Base-by-base conservation (phyloP, 2,797 vertebrate genomes). In the Anabas testudineus region DNA sequence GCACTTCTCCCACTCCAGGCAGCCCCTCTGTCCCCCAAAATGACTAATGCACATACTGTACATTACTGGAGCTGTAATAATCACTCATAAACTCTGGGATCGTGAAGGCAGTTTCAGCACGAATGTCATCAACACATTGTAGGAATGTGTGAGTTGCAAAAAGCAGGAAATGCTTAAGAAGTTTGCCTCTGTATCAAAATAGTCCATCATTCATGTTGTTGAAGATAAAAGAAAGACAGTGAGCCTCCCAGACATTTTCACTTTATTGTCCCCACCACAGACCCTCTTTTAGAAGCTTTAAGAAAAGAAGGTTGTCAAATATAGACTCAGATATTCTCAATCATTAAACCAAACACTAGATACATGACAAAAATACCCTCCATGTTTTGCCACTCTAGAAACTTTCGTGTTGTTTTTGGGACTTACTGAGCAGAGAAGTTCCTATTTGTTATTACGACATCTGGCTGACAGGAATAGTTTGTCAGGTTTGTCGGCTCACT, bases 111-210 rank as follows among this genome's bases (percentile, higher is more conserved):
- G 15, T 34, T 65, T 55, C n/a, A 49, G 34, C 64, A 68, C 57
- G 48, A 10, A 52, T 67, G 70, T 79, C 65, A 55, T 52, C 71
- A 76, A 68, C 37, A 65, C 52, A 60, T 28, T 78, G 75, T 30
- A 28, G 28, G 28, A 30, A 30, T 28, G 51, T 53, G 43, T 42
- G 52, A 70, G 53, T 49, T 59, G 37, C 26, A 64, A 55, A 74
- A 60, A 75, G 73, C 82, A 80, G 79, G 79, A 84, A 83, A 80
- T 78, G 69, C 65, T 77, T 49, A 45, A 42, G 15, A 58, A 30
- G 42, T 16, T 41, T 45, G 22, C 67, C 16, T 55, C 58, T 60
- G 26, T 24, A 10, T 61, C 37, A 59, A 36, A 41, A 51, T 30
- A 45, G 67, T 56, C 24, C 45, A 57, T 75, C 57, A 53, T 47